Evolutionary conservation across 2,888 invertebrate genomes (phyloP).

Genomic region (Gisinianus flammeolus): DNA sequence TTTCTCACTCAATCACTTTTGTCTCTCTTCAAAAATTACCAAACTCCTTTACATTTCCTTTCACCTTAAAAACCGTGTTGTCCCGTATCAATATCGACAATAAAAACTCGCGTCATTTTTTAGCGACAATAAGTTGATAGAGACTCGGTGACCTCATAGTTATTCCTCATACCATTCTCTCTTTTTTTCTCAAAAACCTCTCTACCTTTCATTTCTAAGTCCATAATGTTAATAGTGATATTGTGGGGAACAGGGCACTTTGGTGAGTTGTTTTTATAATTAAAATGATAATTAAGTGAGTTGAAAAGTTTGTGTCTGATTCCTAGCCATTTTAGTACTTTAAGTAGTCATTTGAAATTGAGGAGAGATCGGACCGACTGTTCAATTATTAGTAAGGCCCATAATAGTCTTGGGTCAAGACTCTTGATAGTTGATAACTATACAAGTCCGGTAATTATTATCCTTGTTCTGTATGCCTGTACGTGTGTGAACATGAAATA

Average conservation of each 20-base stretch:
- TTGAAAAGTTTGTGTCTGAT: slow-evolving; percentile 1
- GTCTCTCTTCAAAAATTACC: background rate
- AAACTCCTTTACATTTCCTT: slow-evolving; percentile 21
- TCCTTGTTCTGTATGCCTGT: too few species aligned
- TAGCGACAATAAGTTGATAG: background rate
- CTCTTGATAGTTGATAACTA: too few species aligned
- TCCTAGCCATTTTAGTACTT: background rate
- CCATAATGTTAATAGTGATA: slow-evolving; percentile 14
- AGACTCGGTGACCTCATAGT: background rate
- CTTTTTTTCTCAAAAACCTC: too few species aligned
- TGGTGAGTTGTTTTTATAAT: slow-evolving; percentile 33
- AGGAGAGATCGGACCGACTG: too few species aligned
- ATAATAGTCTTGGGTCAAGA: too few species aligned
- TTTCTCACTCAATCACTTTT: slow-evolving; percentile 5
- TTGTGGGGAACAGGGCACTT: slow-evolving; percentile 30
- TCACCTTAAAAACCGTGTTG: background rate
- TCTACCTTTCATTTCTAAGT: background rate
- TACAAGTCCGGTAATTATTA: too few species aligned
- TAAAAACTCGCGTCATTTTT: background rate
- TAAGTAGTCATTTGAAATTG: too few species aligned
- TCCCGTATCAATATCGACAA: slow-evolving; percentile 12
- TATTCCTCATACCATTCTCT: background rate
- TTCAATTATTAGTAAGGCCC: too few species aligned
- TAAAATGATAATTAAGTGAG: background rate
- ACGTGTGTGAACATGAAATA: too few species aligned